Evolutionary conservation across 2,113 vertebrate genomes (phyloP).

Genomic region (Pogona vitticeps): DNA sequence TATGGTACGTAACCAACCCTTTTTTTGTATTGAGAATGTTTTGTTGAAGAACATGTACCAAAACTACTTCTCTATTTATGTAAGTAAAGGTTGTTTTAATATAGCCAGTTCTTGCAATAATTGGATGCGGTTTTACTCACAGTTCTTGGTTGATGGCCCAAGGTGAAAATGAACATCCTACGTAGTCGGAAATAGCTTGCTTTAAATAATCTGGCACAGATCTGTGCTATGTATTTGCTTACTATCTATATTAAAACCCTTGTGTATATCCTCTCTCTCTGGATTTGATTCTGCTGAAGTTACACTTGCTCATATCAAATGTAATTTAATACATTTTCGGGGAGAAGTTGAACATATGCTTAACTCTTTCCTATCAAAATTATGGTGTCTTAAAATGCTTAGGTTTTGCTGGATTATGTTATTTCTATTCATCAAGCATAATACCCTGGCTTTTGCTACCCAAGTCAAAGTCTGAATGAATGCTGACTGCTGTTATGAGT

Average conservation of each 20-base stretch:
- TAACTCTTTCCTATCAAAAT: background rate
- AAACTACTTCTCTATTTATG: too few species aligned
- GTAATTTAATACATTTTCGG: background rate
- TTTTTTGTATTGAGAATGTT: too few species aligned
- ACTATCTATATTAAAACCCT: conserved; percentile 15
- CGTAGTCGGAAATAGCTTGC: conserved; percentile 33
- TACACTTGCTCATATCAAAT: background rate
- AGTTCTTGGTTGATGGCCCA: background rate
- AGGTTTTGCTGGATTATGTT: background rate
- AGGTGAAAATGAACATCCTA: background rate
- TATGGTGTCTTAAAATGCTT: background rate
- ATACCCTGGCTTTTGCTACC: background rate
- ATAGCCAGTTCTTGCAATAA: background rate
- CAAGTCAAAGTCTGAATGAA: background rate
- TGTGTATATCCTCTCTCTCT: background rate
- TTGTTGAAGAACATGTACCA: too few species aligned
- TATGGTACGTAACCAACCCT: too few species aligned
- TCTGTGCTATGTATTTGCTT: conserved; percentile 9
- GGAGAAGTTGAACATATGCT: background rate
- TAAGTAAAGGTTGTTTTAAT: background rate
- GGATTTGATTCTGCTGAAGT: background rate
- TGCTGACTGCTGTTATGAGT: background rate
- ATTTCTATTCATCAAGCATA: background rate
- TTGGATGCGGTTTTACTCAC: background rate
- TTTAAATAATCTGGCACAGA: conserved; percentile 42